Base-by-base conservation (phyloP, 2,113 vertebrate genomes). In the Tretioscincus oriximinensis region DNA sequence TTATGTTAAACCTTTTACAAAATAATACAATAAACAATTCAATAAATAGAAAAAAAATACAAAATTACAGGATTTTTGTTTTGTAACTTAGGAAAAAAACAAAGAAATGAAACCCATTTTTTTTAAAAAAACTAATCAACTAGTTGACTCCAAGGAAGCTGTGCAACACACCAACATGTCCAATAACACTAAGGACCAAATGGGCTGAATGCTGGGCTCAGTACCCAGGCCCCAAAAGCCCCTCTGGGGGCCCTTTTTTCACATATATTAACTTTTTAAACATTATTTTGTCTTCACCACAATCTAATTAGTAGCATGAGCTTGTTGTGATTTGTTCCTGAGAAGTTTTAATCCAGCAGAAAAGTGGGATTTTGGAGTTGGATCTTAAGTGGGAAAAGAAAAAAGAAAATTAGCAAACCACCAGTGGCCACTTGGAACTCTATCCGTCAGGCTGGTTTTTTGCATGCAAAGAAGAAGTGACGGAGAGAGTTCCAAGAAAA, bases 21-120 rank as follows among this genome's bases (percentile, higher is more conserved):
- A 84, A 84, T 60, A 88, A 88, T 86, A 90, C 87, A 92, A 90
- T 87, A 87, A 85, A 71, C 1, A 11, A 80, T 84, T 92, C 90
- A 92, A 91, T 91, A 93, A 93, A 92, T 93, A 92, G 90, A 87
- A 92, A 91, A 90, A 81, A 84, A 85, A 90, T 92, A 92, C 87
- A 92, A 93, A 92, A 93, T 64, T 76, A 80, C 35, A 49, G 76
- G 66, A 78, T 84, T 78, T 86, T 82, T 88, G 77, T 69, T 84
- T 80, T 83, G 51, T 90, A 88, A 82, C 88, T 90, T 78, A 89
- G 80, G 78, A 73, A 85, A n/a, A n/a, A n/a, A 22, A 84, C 82
- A 82, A 79, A 75, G 76, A 60, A 83, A 83, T 72, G 31, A 47
- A 72, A 45, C n/a, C 69, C n/a, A 31, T 51, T n/a, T 65, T 26